These are phyloP conservation scores for Platyura marginata DNA, from an alignment of 1,140 invertebrate species.

Conservation along the genomic window DNA sequence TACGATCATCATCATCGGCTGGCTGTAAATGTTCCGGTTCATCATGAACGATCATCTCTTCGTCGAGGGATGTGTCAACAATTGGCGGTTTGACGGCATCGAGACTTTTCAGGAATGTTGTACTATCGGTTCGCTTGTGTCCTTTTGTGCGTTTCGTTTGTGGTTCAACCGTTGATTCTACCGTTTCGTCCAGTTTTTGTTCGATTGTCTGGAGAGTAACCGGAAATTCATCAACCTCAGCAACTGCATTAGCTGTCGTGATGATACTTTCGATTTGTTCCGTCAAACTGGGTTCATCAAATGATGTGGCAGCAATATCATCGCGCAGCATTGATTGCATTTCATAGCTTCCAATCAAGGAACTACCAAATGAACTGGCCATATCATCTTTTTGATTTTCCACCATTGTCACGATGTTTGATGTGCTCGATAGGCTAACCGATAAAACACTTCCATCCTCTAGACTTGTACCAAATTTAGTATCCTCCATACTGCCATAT, in stretches of 20 bases:
- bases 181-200: conserved; percentile 29
- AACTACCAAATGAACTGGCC: conserved; percentile 28
- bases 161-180: conserved; percentile 35
- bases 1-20: conserved; percentile 11
- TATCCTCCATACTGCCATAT: neutral
- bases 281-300: conserved; percentile 10
- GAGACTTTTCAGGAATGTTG: conserved; percentile 18
- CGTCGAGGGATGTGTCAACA: neutral
- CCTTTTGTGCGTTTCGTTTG: conserved; percentile 28
- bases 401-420: conserved; percentile 32
- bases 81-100: conserved; percentile 2
- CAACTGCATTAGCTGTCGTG: conserved; percentile 30
- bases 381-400: conserved; percentile 30
- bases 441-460: conserved; percentile 34
- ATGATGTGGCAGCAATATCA: conserved; percentile 19
- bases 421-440: conserved; percentile 34
- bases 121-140: conserved; percentile 35
- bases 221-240: conserved; percentile 29
- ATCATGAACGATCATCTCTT: conserved; percentile 6
- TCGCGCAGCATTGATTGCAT: conserved; percentile 17
- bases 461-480: conserved; percentile 20
- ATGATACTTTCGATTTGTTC: conserved; percentile 27
- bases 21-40: neutral
- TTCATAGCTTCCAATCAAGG: conserved; percentile 18
- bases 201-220: conserved; percentile 28